Evolutionary conservation across 2,797 vertebrate genomes (phyloP).

Genomic region (Dipus sagitta): DNA sequence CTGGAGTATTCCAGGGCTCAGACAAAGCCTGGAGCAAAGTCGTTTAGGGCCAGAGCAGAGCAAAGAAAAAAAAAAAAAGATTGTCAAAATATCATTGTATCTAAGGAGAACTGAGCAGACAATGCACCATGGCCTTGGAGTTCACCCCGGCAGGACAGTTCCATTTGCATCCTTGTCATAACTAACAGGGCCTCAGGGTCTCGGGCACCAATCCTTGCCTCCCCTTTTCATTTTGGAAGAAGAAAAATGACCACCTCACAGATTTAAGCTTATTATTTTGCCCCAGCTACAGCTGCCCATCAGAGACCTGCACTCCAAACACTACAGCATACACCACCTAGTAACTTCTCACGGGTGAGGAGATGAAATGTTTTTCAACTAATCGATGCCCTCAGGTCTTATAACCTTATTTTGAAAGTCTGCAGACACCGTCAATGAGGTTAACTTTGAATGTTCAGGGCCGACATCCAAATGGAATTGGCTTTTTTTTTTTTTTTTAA

Average conservation of each 20-base stretch:
- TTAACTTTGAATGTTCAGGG: constrained; percentile 68
- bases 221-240: constrained; percentile 37
- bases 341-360: constrained; percentile 8
- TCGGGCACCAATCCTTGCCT: constrained; percentile 7
- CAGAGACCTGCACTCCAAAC: constrained; percentile 32
- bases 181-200: neutral
- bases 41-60: constrained; percentile 60
- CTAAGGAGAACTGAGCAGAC: constrained; percentile 14
- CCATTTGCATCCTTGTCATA: neutral
- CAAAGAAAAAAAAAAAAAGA: constrained; percentile 60
- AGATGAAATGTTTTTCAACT: constrained; percentile 58
- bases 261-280: constrained; percentile 64
- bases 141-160: neutral
- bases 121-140: neutral
- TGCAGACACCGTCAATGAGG: constrained; percentile 54
- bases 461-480: constrained; percentile 63
- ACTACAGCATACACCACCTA: neutral
- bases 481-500: constrained; percentile 61
- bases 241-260: constrained; percentile 27
- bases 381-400: constrained; percentile 46
- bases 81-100: constrained; percentile 50
- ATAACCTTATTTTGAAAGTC: constrained; percentile 71
- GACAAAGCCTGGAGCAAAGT: constrained; percentile 70
- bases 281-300: constrained; percentile 56
- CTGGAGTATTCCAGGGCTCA: constrained; percentile 69